phyloP scores from a whole-genome alignment of 2,888 invertebrate species.

The Neria commutata region DNA sequence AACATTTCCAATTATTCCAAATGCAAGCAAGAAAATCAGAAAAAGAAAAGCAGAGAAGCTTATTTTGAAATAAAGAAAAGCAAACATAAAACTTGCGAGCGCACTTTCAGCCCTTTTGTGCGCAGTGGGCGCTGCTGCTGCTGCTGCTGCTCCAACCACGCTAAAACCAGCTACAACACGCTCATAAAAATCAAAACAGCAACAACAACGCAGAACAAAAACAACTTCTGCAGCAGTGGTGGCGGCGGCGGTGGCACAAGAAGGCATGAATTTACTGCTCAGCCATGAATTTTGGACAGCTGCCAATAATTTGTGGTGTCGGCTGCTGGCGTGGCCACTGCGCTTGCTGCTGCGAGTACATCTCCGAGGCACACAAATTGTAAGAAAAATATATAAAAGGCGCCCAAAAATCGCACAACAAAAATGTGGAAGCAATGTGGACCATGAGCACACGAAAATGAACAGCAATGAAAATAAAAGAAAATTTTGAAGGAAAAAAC shows the following conservation, averaged over 20 bases:
- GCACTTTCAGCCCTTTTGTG: too few species aligned
- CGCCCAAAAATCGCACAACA: not conserved
- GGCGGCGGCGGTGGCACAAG: conserved; percentile 41
- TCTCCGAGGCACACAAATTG: conserved; percentile 25
- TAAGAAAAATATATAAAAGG: conserved; percentile 1
- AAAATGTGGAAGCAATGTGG: not conserved
- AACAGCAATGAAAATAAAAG: not conserved
- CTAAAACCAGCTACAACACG: conserved; percentile 3
- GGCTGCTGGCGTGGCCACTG: conserved; percentile 25
- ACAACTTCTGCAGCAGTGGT: conserved; percentile 24
- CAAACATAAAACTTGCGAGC: too few species aligned
- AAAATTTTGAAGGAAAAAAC: too few species aligned
- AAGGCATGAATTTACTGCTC: too few species aligned
- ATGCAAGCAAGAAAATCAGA: not conserved
- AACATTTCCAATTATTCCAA: not conserved
- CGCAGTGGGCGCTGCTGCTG: too few species aligned
- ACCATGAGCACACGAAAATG: conserved; percentile 3
- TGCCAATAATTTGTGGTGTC: conserved; percentile 40
- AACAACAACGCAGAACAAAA: conserved; percentile 33
- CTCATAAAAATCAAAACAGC: not conserved
- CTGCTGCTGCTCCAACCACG: not conserved
- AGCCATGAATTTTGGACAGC: conserved; percentile 52
- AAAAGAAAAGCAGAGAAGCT: not conserved
- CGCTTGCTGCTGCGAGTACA: conserved; percentile 8
- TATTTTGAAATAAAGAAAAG: not conserved